phyloP scores from a whole-genome alignment of 2,888 invertebrate species.

The Boloria selene region DNA sequence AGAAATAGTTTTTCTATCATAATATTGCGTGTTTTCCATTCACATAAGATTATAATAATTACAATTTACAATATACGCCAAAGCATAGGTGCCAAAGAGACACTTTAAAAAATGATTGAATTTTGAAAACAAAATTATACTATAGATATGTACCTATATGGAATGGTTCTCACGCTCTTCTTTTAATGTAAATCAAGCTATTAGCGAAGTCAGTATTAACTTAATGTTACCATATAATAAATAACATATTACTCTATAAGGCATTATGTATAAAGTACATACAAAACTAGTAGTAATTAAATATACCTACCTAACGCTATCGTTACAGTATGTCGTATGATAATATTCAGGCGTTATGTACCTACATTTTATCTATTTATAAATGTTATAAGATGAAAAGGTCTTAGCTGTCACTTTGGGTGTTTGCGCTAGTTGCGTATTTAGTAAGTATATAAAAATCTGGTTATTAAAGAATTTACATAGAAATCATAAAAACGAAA shows the following conservation, averaged over 20 bases:
- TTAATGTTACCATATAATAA: conserved; percentile 12
- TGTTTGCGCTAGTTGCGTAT: too few relatives aligned
- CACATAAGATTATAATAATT: conserved; percentile 11
- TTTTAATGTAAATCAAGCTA: conserved; percentile 5
- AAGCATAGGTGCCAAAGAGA: conserved; percentile 55
- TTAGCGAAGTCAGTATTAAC: conserved; percentile 32
- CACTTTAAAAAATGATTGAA: conserved; percentile 32
- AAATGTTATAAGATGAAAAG: too few relatives aligned
- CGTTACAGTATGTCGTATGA: neutral
- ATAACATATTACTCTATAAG: neutral
- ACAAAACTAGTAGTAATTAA: neutral
- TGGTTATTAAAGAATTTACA: too few relatives aligned
- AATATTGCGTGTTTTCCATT: conserved; percentile 23
- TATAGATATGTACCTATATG: neutral
- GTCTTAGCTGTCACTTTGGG: too few relatives aligned
- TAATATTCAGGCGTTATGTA: too few relatives aligned
- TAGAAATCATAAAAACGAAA: too few relatives aligned
- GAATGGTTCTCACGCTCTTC: conserved; percentile 25
- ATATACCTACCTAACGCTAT: neutral
- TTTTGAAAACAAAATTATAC: conserved; percentile 6
- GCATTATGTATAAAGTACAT: neutral
- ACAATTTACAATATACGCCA: conserved; percentile 42
- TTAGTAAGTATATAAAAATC: too few relatives aligned
- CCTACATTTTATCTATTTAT: too few relatives aligned
- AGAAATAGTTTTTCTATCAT: neutral